phyloP scores from a whole-genome alignment of 2,797 vertebrate genomes.

The Anisognathus igniventris region DNA sequence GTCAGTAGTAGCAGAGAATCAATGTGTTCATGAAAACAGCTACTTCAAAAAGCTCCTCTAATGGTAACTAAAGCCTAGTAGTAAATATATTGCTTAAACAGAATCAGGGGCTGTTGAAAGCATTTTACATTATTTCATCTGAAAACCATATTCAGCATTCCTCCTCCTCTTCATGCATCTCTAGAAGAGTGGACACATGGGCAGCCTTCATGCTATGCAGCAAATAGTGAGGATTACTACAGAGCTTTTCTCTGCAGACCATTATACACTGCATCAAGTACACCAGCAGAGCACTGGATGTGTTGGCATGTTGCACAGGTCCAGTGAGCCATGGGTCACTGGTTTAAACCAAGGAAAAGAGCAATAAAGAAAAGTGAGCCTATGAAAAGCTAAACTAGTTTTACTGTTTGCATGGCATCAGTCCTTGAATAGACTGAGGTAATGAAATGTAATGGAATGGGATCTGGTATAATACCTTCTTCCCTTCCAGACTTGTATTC shows the following conservation, averaged over 20 bases:
- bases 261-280: neutral
- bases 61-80: neutral
- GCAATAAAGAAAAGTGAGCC: neutral
- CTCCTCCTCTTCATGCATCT: neutral
- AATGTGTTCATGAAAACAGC: slow-evolving; percentile 12
- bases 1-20: slow-evolving; percentile 62
- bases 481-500: neutral
- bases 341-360: neutral
- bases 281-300: neutral
- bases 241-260: neutral
- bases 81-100: slow-evolving; percentile 12
- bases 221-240: fast-evolving
- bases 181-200: neutral
- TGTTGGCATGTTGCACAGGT: fast-evolving
- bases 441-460: neutral
- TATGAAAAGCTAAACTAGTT: neutral
- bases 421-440: neutral
- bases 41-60: slow-evolving; percentile 19
- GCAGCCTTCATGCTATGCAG: neutral
- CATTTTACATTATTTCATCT: neutral
- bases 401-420: neutral
- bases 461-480: neutral
- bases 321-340: neutral
- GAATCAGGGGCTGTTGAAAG: neutral
- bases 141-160: neutral